Percentiles rank a stretch among this genome's conserved stretches.
Evolutionary conservation across 1,140 invertebrate species (phyloP).

Genomic region (Tachypleus tridentatus): DNA sequence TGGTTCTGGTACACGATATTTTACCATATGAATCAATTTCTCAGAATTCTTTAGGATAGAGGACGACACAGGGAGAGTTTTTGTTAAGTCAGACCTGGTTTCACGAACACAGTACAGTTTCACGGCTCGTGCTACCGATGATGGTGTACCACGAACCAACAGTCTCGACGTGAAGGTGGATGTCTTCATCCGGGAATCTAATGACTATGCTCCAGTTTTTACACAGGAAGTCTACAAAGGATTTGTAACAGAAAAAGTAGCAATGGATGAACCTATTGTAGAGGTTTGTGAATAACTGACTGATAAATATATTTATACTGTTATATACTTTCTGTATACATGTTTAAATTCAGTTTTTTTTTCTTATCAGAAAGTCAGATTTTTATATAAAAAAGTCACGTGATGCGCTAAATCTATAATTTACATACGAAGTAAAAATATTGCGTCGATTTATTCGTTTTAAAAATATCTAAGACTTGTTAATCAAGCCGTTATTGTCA

Average conservation of each 20-base stretch:
- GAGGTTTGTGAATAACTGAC: constrained; percentile 10
- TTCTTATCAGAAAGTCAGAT: no score
- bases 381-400: no score
- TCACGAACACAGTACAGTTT: constrained; percentile 33
- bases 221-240: constrained; percentile 26
- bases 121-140: constrained; percentile 35
- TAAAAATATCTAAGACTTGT: no score
- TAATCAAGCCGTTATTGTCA: no score
- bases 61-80: constrained; percentile 24
- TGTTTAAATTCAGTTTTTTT: no score
- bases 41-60: constrained; percentile 28
- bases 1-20: no score
- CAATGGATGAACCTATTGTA: constrained; percentile 21
- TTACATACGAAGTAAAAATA: no score
- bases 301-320: no score
- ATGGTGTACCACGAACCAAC: constrained; percentile 28
- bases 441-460: no score
- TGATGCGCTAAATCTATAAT: no score
- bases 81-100: constrained; percentile 27
- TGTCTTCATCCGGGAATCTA: constrained; percentile 32
- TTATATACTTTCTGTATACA: no score
- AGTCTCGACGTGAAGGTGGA: constrained; percentile 29
- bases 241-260: constrained; percentile 24
- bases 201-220: constrained; percentile 37
- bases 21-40: no score